Percentiles rank a stretch among this genome's conserved stretches.
These are phyloP conservation scores for Sebastes iracundus DNA, from an alignment of 2,797 vertebrate genomes.

Conservation along the genomic window DNA sequence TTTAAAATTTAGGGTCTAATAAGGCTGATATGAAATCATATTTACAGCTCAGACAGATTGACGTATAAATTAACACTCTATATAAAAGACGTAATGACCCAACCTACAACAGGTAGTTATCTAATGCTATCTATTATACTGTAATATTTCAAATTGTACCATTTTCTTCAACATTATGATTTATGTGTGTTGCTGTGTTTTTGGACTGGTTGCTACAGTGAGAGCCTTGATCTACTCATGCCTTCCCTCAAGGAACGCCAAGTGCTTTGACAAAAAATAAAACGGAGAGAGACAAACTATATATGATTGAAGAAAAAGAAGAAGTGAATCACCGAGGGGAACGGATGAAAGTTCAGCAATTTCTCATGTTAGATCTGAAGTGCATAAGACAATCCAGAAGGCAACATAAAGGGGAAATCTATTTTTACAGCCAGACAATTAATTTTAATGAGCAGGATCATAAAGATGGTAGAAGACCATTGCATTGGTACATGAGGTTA, in stretches of 20 bases:
- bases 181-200: constrained; percentile 42
- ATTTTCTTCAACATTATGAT: constrained; percentile 24
- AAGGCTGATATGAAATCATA: constrained; percentile 24
- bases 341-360: constrained; percentile 37
- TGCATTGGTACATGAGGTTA: constrained; percentile 79
- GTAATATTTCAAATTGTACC: constrained; percentile 16
- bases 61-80: constrained; percentile 28
- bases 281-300: constrained; percentile 21
- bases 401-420: constrained; percentile 81
- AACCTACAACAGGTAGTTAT: constrained; percentile 15
- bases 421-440: constrained; percentile 84
- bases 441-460: constrained; percentile 86
- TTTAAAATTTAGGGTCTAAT: constrained; percentile 34
- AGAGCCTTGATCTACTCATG: constrained; percentile 35
- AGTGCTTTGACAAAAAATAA: constrained; percentile 19
- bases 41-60: constrained; percentile 27
- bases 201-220: constrained; percentile 48
- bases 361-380: constrained; percentile 65
- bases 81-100: constrained; percentile 18
- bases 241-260: constrained; percentile 27
- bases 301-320: constrained; percentile 41
- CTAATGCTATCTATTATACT: constrained; percentile 15
- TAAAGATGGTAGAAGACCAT: constrained; percentile 84
- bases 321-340: constrained; percentile 26
- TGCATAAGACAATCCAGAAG: constrained; percentile 80